phyloP scores from a whole-genome alignment of 2,797 vertebrate genomes.

The Danio jaintianensis region DNA sequence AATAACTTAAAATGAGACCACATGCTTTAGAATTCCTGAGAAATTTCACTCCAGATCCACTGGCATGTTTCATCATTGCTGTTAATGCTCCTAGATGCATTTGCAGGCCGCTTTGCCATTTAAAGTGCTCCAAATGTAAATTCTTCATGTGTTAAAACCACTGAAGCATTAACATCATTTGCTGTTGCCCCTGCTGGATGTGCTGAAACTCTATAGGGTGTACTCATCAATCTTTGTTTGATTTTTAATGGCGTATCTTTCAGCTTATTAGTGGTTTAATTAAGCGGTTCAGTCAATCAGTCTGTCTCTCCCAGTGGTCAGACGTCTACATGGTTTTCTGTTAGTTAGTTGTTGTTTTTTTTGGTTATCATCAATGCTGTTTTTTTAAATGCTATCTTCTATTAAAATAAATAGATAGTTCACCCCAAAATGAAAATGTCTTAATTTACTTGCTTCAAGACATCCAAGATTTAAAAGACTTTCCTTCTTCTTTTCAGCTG shows the following conservation, averaged over 20 bases:
- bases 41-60: background rate
- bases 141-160: constrained; percentile 27
- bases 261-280: constrained; percentile 39
- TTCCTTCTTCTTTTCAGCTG: too few species aligned
- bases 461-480: too few species aligned
- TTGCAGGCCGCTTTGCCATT: constrained; percentile 28
- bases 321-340: background rate
- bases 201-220: background rate
- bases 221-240: constrained; percentile 48
- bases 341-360: too few species aligned
- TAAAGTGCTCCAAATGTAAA: constrained; percentile 6
- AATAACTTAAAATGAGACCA: background rate
- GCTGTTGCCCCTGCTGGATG: background rate
- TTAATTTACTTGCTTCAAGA: too few species aligned
- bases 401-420: too few species aligned
- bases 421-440: too few species aligned
- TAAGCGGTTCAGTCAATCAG: constrained; percentile 30
- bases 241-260: constrained; percentile 34
- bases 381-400: too few species aligned
- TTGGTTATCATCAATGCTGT: too few species aligned
- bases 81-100: background rate
- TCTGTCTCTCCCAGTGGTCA: background rate
- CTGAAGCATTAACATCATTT: constrained; percentile 7
- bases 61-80: background rate
- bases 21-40: background rate